A percentile compares a stretch with the other conserved stretches of the same genome.
Evolutionary conservation across 2,113 vertebrate genomes (phyloP).

Genomic region (Hippotragus niger): DNA sequence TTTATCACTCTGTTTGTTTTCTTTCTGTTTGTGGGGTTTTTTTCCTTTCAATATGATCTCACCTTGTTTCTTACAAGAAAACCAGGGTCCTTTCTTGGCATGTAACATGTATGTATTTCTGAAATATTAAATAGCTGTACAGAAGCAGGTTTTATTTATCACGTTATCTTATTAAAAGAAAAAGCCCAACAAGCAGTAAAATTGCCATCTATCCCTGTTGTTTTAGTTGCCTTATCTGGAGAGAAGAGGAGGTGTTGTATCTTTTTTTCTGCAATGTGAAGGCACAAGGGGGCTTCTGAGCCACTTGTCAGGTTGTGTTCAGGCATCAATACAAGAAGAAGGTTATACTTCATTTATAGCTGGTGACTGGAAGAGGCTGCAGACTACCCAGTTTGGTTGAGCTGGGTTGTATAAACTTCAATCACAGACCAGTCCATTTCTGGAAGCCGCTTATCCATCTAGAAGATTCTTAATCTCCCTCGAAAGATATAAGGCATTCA

Average conservation of each 20-base stretch:
- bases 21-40: constrained; percentile 62
- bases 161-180: constrained; percentile 75
- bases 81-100: constrained; percentile 78
- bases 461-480: constrained; percentile 36
- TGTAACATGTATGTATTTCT: constrained; percentile 81
- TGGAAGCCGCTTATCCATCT: constrained; percentile 27
- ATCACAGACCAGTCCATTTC: constrained; percentile 16
- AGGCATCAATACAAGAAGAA: constrained; percentile 48
- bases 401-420: neutral
- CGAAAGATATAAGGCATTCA: constrained; percentile 64
- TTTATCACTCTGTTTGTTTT: constrained; percentile 74
- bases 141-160: constrained; percentile 87
- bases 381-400: constrained; percentile 34
- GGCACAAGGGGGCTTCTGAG: constrained; percentile 45
- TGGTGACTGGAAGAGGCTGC: constrained; percentile 67
- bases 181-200: constrained; percentile 77
- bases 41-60: constrained; percentile 61
- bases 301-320: constrained; percentile 26
- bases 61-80: constrained; percentile 76
- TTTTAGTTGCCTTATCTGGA: constrained; percentile 80
- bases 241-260: constrained; percentile 65
- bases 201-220: constrained; percentile 77
- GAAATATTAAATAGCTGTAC: constrained; percentile 84
- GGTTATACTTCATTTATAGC: constrained; percentile 38
- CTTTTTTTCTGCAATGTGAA: constrained; percentile 65